Conservation (phyloP, 2,888 invertebrate genomes). For the Cantharis lateralis region DNA sequence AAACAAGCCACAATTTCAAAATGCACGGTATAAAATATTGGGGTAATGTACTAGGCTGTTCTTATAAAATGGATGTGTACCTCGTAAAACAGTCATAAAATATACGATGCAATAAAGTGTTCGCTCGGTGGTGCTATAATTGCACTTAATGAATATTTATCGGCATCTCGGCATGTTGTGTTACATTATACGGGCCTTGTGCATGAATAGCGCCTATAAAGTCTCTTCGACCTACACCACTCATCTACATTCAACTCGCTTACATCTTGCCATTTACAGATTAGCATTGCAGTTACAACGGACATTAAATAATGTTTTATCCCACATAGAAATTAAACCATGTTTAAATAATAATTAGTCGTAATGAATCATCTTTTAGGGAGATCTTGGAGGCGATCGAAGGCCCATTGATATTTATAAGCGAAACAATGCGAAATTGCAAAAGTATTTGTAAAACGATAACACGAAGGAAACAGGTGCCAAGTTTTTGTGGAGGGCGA, state of each 20-base stretch:
- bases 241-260: constrained; percentile 54
- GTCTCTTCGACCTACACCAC: constrained; percentile 51
- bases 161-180: constrained; percentile 52
- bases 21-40: constrained; percentile 41
- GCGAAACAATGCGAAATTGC: constrained; percentile 16
- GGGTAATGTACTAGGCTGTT: constrained; percentile 40
- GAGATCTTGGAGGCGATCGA: not conserved
- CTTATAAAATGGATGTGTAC: constrained; percentile 46
- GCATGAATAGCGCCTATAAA: constrained; percentile 51
- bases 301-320: constrained; percentile 51
- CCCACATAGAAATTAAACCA: constrained; percentile 46
- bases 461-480: constrained; percentile 30
- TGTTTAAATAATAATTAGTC: not conserved
- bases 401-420: not conserved
- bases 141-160: constrained; percentile 59
- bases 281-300: constrained; percentile 49
- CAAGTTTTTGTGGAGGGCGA: constrained; percentile 33
- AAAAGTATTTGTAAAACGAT: constrained; percentile 34
- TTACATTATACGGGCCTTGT: constrained; percentile 49
- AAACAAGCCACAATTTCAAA: constrained; percentile 37
- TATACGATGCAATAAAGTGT: constrained; percentile 57
- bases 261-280: constrained; percentile 53
- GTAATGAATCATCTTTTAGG: not conserved
- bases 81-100: constrained; percentile 56
- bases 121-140: constrained; percentile 56